Base-by-base conservation (phyloP, 2,888 invertebrate species). In the Ditula angustiorana region DNA sequence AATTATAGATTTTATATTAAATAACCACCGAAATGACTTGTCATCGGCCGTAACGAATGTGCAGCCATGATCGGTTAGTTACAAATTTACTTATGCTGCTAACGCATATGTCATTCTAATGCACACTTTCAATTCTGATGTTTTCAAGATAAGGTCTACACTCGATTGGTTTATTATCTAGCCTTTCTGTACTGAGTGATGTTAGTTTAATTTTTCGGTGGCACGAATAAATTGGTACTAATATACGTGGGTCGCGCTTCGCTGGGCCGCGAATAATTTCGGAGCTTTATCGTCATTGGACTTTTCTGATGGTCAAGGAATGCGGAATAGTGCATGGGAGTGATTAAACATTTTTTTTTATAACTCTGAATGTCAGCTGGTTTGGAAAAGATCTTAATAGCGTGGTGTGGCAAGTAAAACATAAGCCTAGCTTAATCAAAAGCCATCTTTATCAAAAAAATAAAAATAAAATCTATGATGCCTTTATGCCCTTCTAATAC, bases 21-120 rank as follows among this genome's bases (percentile, higher is more conserved):
- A 19, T 24, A 23, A 7, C 28, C 26, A 35, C 46, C 21, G 23
- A 64, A 64, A 64, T 30, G 13, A 53, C 59, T 59, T 53, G 52
- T 64, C 64, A 64, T 64, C 46, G 46, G 28, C 58, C 30, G 58
- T 59, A 59, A 64, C 64, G 33, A 64, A 64, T 64, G 57, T 57
- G 63, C 41, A 58, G 33, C 50, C 63, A 46, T 63, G 63, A 63
- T 58, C 26, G 24, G 33, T 35, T 21, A n/a, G 30, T 13, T 57
- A 63, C 63, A 57, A 57, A 4, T 26, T 63, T 52, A 63, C 10
- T 21, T 35, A 13, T 63, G 35, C 57, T 44, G 57, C 30, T 41
- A 19, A 19, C 19, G 19, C 41, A 16, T 19, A n/a, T 10, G 41
- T 2, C 19, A 19, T 19, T 10, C 13, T 41, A 41, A 41, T 19